Evolutionary conservation across 2,888 invertebrate genomes (phyloP).

Genomic region (Tetragnatha montana): DNA sequence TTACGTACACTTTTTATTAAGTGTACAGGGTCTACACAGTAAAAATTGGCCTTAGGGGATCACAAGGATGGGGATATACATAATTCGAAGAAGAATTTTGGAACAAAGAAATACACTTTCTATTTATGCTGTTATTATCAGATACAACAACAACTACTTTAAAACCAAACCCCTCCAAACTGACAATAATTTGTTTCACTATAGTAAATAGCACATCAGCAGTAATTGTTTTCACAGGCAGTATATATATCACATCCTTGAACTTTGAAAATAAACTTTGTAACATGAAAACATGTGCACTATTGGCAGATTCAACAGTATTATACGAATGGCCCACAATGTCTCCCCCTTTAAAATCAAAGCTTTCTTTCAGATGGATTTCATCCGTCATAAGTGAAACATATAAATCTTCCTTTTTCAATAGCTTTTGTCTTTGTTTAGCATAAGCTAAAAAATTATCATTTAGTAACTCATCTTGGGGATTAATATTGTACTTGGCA

Average conservation of each 20-base stretch:
- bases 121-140: slow-evolving; percentile 24
- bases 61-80: slow-evolving; percentile 14
- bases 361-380: not conserved
- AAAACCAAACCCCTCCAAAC: slow-evolving; percentile 4
- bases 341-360: slow-evolving; percentile 11
- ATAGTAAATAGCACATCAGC: not conserved
- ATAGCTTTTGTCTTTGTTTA: too few relatives aligned
- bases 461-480: too few relatives aligned
- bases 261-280: not conserved
- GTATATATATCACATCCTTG: slow-evolving; percentile 10
- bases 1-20: slow-evolving; percentile 18
- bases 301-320: slow-evolving; percentile 4
- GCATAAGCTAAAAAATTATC: too few relatives aligned
- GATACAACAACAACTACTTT: not conserved
- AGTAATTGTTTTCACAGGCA: slow-evolving; percentile 1
- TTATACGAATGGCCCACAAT: not conserved
- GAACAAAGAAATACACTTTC: slow-evolving; percentile 18
- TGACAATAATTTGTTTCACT: slow-evolving; percentile 2
- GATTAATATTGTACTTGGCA: too few relatives aligned
- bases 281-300: slow-evolving; percentile 16
- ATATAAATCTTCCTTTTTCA: not conserved
- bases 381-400: not conserved
- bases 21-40: slow-evolving; percentile 14
- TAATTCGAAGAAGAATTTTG: not conserved
- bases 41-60: not conserved